Conservation (phyloP, 2,113 vertebrate genomes). For the Pitta sordida region DNA sequence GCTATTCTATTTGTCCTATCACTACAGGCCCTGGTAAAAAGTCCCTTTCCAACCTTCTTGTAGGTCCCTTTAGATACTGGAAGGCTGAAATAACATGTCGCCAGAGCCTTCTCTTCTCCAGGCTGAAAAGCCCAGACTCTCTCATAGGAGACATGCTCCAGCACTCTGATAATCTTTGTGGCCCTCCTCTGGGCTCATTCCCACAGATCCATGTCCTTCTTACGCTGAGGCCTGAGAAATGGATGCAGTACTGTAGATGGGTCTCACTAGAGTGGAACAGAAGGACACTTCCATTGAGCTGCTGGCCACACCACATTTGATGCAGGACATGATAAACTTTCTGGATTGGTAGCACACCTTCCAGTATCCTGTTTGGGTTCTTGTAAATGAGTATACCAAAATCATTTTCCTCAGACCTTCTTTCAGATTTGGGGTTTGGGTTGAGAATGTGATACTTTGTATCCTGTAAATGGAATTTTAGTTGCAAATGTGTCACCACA, state of each 20-base stretch:
- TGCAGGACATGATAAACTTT: fast-evolving
- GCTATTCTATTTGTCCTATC: background rate
- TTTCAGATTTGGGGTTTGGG: background rate
- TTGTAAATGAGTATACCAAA: background rate
- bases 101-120: background rate
- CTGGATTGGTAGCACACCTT: background rate
- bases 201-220: background rate
- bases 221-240: background rate
- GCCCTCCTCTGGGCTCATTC: background rate
- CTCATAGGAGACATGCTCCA: background rate
- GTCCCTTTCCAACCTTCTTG: background rate
- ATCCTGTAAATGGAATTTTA: background rate
- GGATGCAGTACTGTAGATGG: background rate
- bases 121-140: background rate
- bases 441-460: background rate
- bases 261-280: background rate
- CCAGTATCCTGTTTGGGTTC: background rate
- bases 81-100: background rate
- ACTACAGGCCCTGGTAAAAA: background rate
- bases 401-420: background rate
- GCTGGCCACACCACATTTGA: background rate
- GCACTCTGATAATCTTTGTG: background rate
- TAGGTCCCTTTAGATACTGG: background rate
- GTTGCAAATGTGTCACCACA: background rate
- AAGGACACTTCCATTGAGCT: fast-evolving